Evolutionary conservation across 2,888 invertebrate genomes (phyloP).

Genomic region (Listrodromus nycthemerus): DNA sequence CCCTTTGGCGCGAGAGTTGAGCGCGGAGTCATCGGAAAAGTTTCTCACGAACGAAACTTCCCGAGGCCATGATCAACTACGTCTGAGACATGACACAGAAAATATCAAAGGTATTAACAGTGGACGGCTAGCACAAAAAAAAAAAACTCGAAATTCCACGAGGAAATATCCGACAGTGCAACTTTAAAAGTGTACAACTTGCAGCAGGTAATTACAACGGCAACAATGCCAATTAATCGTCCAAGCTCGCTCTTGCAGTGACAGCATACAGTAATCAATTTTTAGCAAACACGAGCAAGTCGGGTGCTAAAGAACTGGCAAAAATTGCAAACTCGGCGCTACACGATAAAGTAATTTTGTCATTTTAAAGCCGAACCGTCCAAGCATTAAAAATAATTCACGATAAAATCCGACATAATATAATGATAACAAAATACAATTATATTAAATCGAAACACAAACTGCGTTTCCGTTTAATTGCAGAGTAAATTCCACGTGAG

Average conservation of each 20-base stretch:
- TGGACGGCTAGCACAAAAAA: not conserved
- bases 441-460: slow-evolving; percentile 34
- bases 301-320: not conserved
- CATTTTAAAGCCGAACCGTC: slow-evolving; percentile 29
- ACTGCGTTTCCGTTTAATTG: slow-evolving; percentile 27
- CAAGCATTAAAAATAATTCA: slow-evolving; percentile 26
- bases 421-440: slow-evolving; percentile 27
- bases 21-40: slow-evolving; percentile 48
- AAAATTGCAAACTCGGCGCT: slow-evolving; percentile 40
- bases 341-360: slow-evolving; percentile 34
- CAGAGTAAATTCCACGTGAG: not conserved
- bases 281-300: not conserved
- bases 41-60: slow-evolving; percentile 47
- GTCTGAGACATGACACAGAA: slow-evolving; percentile 11
- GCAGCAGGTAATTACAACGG: slow-evolving; percentile 15
- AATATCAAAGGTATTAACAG: not conserved
- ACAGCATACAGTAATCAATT: slow-evolving; percentile 34
- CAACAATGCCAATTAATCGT: slow-evolving; percentile 39
- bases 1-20: not conserved
- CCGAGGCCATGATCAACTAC: slow-evolving; percentile 35
- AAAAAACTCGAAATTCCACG: not conserved
- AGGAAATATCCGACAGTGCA: not conserved
- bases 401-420: slow-evolving; percentile 32
- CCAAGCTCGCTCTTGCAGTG: slow-evolving; percentile 26
- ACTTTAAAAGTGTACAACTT: slow-evolving; percentile 26